Evolutionary conservation across 23 tunicate species (phyloP).

Genomic region (Phallusia fumigata): DNA sequence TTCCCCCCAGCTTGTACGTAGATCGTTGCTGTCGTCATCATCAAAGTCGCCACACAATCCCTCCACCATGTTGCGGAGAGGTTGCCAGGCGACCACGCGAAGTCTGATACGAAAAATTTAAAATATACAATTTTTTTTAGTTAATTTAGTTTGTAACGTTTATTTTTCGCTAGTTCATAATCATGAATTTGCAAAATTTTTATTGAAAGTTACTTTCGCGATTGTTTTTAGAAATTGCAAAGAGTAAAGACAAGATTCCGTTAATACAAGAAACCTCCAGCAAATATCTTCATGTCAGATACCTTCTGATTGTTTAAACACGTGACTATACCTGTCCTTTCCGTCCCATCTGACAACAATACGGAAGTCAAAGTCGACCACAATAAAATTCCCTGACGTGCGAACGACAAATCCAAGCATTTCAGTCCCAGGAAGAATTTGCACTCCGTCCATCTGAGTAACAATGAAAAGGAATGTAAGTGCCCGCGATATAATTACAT

Average conservation of each 20-base stretch:
- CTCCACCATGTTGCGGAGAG: slow-evolving; percentile 43
- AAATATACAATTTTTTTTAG: too few species aligned
- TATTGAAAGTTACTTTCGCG: too few species aligned
- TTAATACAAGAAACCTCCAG: too few species aligned
- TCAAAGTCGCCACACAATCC: slow-evolving; percentile 75
- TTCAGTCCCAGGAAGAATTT: slow-evolving; percentile 47
- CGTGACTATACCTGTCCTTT: slow-evolving; percentile 37
- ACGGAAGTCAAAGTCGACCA: slow-evolving; percentile 52
- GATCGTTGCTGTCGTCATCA: slow-evolving; percentile 52
- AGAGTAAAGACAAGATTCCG: too few species aligned
- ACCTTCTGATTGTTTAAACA: too few species aligned
- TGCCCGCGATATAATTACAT: neutral
- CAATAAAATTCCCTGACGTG: slow-evolving; percentile 21
- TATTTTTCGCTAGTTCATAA: too few species aligned
- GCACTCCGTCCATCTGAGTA: slow-evolving; percentile 38
- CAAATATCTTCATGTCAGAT: too few species aligned
- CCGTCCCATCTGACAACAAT: slow-evolving; percentile 66
- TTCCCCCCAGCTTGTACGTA: slow-evolving; percentile 45
- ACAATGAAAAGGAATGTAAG: neutral
- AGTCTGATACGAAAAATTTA: slow-evolving; percentile 22
- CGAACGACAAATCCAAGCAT: slow-evolving; percentile 23
- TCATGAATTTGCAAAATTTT: too few species aligned
- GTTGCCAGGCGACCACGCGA: slow-evolving; percentile 53
- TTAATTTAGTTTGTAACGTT: too few species aligned
- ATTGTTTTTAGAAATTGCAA: too few species aligned